Percentiles rank a stretch among this genome's conserved stretches.
Evolutionary conservation across 2,888 invertebrate species (phyloP).

Genomic region (Meandrusa payeni): DNA sequence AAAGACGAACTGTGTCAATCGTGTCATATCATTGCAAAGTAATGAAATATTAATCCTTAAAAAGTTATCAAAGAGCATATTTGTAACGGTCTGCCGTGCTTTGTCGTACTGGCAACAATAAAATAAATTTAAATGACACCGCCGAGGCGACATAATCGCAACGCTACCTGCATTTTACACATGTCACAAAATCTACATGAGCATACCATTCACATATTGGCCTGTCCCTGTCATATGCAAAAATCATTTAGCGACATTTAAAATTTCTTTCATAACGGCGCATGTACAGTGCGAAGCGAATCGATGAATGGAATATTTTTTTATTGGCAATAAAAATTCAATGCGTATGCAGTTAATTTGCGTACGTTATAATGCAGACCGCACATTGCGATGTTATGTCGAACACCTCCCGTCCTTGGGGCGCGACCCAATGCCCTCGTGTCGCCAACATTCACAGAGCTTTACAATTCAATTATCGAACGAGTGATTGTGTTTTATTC

Average conservation of each 20-base stretch:
- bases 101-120: slow-evolving; percentile 60
- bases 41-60: slow-evolving; percentile 35
- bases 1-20: no score
- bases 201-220: slow-evolving; percentile 34
- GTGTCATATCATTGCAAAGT: no score
- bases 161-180: slow-evolving; percentile 38
- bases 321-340: slow-evolving; percentile 74
- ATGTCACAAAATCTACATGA: slow-evolving; percentile 44
- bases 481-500: slow-evolving; percentile 34
- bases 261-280: slow-evolving; percentile 66
- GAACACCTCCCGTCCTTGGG: slow-evolving; percentile 51
- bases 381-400: slow-evolving; percentile 53
- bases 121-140: slow-evolving; percentile 47
- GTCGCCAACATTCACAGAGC: slow-evolving; percentile 34
- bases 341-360: slow-evolving; percentile 72
- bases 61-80: slow-evolving; percentile 40
- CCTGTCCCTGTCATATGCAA: slow-evolving; percentile 66
- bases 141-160: slow-evolving; percentile 31
- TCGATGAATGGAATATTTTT: slow-evolving; percentile 64
- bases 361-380: slow-evolving; percentile 71
- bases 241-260: slow-evolving; percentile 76
- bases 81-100: slow-evolving; percentile 62
- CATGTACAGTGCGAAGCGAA: slow-evolving; percentile 64
- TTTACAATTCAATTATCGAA: slow-evolving; percentile 48
- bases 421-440: slow-evolving; percentile 73